Percentiles rank a stretch among this genome's conserved stretches.
These are phyloP conservation scores for Diabrotica undecimpunctata DNA, from an alignment of 1,140 invertebrate genomes.

Conservation along the genomic window DNA sequence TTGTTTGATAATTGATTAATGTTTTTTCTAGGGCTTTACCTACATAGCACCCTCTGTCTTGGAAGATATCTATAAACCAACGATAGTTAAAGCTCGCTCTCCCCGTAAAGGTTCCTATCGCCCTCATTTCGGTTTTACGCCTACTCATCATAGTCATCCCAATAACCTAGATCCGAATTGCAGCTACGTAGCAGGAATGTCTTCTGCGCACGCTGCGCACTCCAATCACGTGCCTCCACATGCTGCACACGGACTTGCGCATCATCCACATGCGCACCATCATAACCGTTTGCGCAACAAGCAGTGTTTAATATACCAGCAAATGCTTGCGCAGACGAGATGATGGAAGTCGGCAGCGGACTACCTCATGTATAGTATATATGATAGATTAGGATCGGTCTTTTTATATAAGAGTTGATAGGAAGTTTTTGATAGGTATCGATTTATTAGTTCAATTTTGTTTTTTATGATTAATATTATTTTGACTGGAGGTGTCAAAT, in stretches of 20 bases:
- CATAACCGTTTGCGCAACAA: constrained; percentile 5
- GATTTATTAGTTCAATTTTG: constrained; percentile 3
- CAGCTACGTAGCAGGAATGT: not conserved
- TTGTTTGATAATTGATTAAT: no score
- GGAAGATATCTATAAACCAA: constrained; percentile 75
- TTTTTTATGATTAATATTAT: constrained; percentile 5
- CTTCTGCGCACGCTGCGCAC: not conserved
- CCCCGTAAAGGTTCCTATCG: constrained; percentile 52
- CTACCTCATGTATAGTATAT: constrained; percentile 34
- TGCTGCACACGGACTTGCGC: not conserved
- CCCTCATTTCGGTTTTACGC: constrained; percentile 35
- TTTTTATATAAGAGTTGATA: no score
- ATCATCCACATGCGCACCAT: not conserved
- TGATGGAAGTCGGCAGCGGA: constrained; percentile 37
- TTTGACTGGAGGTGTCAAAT: not conserved
- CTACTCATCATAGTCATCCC: constrained; percentile 18
- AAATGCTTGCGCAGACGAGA: constrained; percentile 27
- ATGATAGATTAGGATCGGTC: not conserved
- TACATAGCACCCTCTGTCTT: constrained; percentile 96
- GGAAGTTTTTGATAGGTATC: not conserved
- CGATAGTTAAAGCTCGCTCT: constrained; percentile 68
- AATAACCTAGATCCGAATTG: constrained; percentile 14
- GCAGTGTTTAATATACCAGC: constrained; percentile 5
- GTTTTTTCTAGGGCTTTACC: constrained; percentile 82
- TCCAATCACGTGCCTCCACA: constrained; percentile 7